phyloP scores from a whole-genome alignment of 2,888 invertebrate genomes.

The Allacma fusca region DNA sequence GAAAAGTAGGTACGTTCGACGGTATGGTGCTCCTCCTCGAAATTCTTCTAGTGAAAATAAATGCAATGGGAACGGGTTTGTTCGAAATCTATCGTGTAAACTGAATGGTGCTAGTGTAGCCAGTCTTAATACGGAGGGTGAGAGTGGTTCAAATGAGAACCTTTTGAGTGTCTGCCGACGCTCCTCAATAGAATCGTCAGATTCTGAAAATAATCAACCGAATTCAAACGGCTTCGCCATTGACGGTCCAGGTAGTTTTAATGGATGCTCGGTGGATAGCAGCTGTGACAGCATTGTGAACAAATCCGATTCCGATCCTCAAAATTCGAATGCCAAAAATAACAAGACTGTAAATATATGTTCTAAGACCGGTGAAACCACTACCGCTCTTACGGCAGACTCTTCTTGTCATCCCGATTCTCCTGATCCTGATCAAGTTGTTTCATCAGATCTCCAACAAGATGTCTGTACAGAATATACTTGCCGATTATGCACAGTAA shows the following conservation, averaged over 20 bases:
- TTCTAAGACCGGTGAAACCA: background rate
- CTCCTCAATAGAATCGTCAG: background rate
- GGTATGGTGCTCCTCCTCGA: constrained; percentile 20
- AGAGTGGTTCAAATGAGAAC: background rate
- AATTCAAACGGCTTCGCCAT: background rate
- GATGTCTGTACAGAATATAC: constrained; percentile 11
- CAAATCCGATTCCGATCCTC: background rate
- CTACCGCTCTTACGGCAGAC: background rate
- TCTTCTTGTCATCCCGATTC: background rate
- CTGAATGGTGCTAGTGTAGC: background rate
- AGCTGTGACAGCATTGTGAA: background rate
- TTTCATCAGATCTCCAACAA: background rate
- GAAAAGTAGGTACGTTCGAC: background rate
- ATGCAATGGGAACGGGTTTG: background rate
- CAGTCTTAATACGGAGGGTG: background rate
- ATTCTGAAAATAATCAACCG: background rate
- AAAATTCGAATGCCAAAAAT: constrained; percentile 28
- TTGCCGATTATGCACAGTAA: background rate
- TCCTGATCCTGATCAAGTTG: background rate
- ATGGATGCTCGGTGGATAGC: background rate
- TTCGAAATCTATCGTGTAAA: background rate
- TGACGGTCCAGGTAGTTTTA: background rate
- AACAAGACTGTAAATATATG: background rate
- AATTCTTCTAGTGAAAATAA: constrained; percentile 7
- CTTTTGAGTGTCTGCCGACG: background rate